Evolutionary conservation across 2,797 vertebrate genomes (phyloP).

Genomic region (Melopsittacus undulatus): DNA sequence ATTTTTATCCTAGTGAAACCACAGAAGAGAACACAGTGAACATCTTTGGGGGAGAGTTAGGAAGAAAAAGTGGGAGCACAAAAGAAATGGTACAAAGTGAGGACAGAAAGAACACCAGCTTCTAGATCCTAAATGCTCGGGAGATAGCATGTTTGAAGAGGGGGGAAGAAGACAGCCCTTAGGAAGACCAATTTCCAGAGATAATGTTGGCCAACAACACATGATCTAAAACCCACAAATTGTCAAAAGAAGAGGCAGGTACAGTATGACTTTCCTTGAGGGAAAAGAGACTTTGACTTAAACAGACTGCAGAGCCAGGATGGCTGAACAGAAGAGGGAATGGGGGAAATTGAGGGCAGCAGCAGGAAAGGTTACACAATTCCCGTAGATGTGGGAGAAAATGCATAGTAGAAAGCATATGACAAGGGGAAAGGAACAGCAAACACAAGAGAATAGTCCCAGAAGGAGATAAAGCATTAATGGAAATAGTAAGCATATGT

Average conservation of each 20-base stretch:
- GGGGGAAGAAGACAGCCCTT: not conserved
- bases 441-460: not conserved
- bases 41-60: not conserved
- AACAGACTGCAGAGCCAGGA: not conserved
- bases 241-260: not conserved
- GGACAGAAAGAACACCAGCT: not conserved
- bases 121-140: not conserved
- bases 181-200: not conserved
- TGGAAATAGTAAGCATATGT: not conserved
- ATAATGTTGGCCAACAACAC: not conserved
- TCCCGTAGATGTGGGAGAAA: not conserved
- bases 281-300: not conserved
- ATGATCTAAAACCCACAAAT: not conserved
- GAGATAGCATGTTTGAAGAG: not conserved
- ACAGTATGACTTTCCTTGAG: not conserved
- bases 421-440: not conserved
- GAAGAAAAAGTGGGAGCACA: not conserved
- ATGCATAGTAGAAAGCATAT: not conserved
- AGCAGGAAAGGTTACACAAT: not conserved
- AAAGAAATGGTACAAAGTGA: not conserved
- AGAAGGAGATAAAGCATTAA: not conserved
- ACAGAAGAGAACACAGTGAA: not conserved
- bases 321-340: not conserved
- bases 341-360: not conserved
- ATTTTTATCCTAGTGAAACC: not conserved